A percentile compares a stretch with the other conserved stretches of the same genome.
Conservation (phyloP, 2,113 vertebrate species). For the Coreoperca whiteheadi region DNA sequence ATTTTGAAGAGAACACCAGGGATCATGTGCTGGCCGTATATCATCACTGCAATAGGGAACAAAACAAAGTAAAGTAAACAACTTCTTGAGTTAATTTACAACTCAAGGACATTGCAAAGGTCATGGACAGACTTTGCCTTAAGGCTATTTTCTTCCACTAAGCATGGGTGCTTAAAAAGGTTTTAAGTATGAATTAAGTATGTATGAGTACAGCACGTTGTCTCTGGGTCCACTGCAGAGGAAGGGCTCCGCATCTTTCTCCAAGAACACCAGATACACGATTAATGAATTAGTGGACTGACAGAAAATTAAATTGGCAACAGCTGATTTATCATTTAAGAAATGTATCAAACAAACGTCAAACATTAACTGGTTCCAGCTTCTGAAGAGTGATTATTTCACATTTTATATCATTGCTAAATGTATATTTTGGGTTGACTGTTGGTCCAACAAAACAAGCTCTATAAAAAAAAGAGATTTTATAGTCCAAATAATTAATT, state of each 20-base stretch:
- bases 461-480: too few relatives aligned
- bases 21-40: neutral
- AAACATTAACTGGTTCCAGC: neutral
- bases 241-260: neutral
- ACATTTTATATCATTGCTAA: neutral
- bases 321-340: neutral
- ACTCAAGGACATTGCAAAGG: neutral
- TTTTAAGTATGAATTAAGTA: neutral
- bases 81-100: constrained; percentile 3
- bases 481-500: neutral
- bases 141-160: neutral
- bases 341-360: neutral
- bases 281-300: neutral
- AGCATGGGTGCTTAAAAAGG: neutral
- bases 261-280: neutral
- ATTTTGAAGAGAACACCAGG: constrained; percentile 24
- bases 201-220: neutral
- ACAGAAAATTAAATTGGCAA: neutral
- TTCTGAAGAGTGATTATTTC: neutral
- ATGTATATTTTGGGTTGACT: neutral
- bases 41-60: neutral
- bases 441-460: neutral
- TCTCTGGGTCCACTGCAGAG: neutral
- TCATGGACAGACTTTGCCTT: neutral
- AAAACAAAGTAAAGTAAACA: neutral